These are phyloP conservation scores for Drosophila rubida DNA, from an alignment of 2,888 invertebrate genomes.

Conservation along the genomic window DNA sequence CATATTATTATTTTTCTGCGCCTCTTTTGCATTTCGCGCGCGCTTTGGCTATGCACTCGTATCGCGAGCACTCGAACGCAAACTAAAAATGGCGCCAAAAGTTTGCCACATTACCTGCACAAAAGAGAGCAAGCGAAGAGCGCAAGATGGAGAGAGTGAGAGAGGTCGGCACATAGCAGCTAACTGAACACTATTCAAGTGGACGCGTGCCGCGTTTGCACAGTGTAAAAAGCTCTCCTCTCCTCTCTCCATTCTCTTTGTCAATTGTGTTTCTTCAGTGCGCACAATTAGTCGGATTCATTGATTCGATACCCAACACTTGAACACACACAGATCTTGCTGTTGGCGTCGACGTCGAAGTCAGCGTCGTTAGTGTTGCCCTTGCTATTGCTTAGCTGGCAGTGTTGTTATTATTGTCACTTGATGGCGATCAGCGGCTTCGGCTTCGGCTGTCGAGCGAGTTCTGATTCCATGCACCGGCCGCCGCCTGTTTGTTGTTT, in stretches of 20 bases:
- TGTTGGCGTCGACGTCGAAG: conserved; percentile 9
- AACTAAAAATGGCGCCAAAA: conserved; percentile 82
- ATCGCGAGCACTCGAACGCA: conserved; percentile 63
- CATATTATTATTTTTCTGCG: conserved; percentile 4
- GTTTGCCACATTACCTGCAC: conserved; percentile 54
- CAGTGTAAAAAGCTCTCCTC: conserved; percentile 58
- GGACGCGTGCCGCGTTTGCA: conserved; percentile 46
- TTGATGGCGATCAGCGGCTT: conserved; percentile 45
- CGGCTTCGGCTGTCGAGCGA: conserved; percentile 46
- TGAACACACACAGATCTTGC: conserved; percentile 33
- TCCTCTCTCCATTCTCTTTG: too few species aligned
- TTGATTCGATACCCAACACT: not conserved
- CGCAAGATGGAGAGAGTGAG: conserved; percentile 24
- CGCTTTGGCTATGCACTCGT: conserved; percentile 69
- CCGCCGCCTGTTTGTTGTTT: conserved; percentile 30
- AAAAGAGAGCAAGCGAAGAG: conserved; percentile 13
- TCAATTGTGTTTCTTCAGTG: not conserved
- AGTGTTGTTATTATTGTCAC: conserved; percentile 21
- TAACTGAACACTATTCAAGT: conserved; percentile 24
- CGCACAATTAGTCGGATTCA: conserved; percentile 31
- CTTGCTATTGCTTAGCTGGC: conserved; percentile 29
- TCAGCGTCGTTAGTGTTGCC: conserved; percentile 15
- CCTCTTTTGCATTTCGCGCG: conserved; percentile 59
- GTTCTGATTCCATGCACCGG: conserved; percentile 16
- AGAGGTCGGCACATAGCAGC: conserved; percentile 20